Base-by-base conservation (phyloP, 64 coral and sea anemone species). In the Porites lutea region DNA sequence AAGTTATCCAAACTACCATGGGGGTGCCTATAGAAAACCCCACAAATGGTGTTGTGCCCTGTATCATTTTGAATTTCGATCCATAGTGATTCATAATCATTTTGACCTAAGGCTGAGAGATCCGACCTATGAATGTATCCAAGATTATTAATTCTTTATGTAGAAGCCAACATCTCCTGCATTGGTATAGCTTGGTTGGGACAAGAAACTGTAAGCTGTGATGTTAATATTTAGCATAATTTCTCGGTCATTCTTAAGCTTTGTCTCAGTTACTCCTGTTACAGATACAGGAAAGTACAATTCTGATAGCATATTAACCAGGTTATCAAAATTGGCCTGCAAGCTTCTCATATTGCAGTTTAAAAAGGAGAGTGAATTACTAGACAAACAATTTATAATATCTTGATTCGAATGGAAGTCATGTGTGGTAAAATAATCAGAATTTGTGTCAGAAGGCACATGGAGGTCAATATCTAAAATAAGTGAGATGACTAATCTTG, bases 41-140 rank as follows among this genome's bases (percentile, higher is more conserved):
- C 84, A 72, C 84, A 73, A 72, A 52, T 55, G 53, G 37, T 87
- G 66, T 84, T 88, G 69, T 47, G 73, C 10, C 46, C 73, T 47
- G 6, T 76, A 76, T 47, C 45, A 49, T 51, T 76, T 52, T 76
- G 73, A 76, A 49, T 76, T 50, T 93, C 92, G 48, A 93, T 59
- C 92, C 74, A 93, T 14, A 73, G 76, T 16, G 22, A 46, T 93
- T 93, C 92, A 61, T 71, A 70, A 13, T 73, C 89, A 83, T 79
- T 14, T 22, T 27, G 14, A 37, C 77, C 3, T 59, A 51, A 15
- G 64, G 64, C 18, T 45, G 19, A 45, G 13, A 88, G 54, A 27
- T 88, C 86, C 58, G 1, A 2, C 44, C 85, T 4, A 53, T 11
- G 27, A 16, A 8, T 57, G 43, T 71, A 88, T 11, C 6, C 46